Base-by-base conservation (phyloP, 2,888 invertebrate species). In the Formica aserva region DNA sequence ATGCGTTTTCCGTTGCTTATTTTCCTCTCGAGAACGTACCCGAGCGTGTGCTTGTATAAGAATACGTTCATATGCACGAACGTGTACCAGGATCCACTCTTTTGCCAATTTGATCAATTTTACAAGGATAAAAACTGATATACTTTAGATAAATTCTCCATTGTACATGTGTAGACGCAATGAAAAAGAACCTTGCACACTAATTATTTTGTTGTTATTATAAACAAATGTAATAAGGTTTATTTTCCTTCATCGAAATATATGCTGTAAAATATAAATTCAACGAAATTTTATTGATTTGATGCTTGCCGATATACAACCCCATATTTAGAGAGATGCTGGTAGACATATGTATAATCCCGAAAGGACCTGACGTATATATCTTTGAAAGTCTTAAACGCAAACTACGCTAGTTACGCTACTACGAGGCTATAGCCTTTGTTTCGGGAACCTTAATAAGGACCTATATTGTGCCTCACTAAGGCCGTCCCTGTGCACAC, bases 1-100 rank as follows among this genome's bases (percentile, higher is more conserved):
- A 67, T 41, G 67, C 77, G 41, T 52, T n/a, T 11, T 32, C 29
- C 66, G 77, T 55, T 67, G 55, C 77, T 77, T 77, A 77, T 77
- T 77, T 77, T 22, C 15, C 67, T 67, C 67, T 57, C 77, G 57
- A 77, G 41, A 66, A 55, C 55, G 77, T 66, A 18, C 52, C 35
- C 55, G 15, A 32, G 35, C 66, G 41, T 77, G 13, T 38, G 26
- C 38, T 52, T 52, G 66, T 77, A 29, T 45, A 18, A 22, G 41
- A 67, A 41, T 60, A 60, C 22, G 32, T 69, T 45, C n/a, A 78
- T 60, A 78, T 69, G 45, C 41, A 57, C 15, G 32, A 22, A 45
- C n/a, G n/a, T 55, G 38, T 1, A 4, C 52, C 38, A 29, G 35
- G 1, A 48, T 6, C 18, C 18, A 52, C 9, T 38, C 35, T 38